Evolutionary conservation across 2,888 invertebrate genomes (phyloP), one percentile per base, ranked within the genome.

Genomic region (Zelleria hepariella): DNA sequence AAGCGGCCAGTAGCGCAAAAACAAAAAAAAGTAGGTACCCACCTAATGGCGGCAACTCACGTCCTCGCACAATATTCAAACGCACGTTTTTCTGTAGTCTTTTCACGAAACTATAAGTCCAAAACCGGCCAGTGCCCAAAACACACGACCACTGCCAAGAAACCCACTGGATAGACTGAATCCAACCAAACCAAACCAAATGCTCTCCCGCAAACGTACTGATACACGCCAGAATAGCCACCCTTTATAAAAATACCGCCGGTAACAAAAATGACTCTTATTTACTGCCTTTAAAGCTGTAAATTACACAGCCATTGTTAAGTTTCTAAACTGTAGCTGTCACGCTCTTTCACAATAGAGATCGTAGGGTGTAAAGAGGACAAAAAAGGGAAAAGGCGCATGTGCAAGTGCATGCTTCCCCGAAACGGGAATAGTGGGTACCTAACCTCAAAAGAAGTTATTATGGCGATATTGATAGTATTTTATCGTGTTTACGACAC

Each of bases 391-490:
- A 62, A 64, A 56, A 58, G 48, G 78, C 82, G 82, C 85, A 85
- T 84, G 85, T 76, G 32, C 53, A 24, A 53, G 53, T 53, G 76
- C 75, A 66, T 63, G 67, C 62, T 69, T 70, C 68, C 71, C 66
- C 68, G 62, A 58, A 52, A 58, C 60, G 61, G 62, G 62, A 56
- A 61, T 57, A 60, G 61, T 62, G 69, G 72, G 72, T 20, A 8
- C 18, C 7, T 68, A 71, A 71, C 72, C 70, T 74, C 72, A 73
- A 77, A 78, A 77, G 70, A 79, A 78, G 74, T 80, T 78, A 78
- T 68, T 74, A 72, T 71, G 53, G 15, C 21, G 20, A 2, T 24
- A 53, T 24, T 49, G 49, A 49, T 20, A 20, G 18, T 7, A 18
- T 20, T n/a, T 49, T 49, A 1, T 20, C 21, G 49, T 5, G n/a